Conservation (phyloP, 2,888 invertebrate species). For the Hipparchia semele region DNA sequence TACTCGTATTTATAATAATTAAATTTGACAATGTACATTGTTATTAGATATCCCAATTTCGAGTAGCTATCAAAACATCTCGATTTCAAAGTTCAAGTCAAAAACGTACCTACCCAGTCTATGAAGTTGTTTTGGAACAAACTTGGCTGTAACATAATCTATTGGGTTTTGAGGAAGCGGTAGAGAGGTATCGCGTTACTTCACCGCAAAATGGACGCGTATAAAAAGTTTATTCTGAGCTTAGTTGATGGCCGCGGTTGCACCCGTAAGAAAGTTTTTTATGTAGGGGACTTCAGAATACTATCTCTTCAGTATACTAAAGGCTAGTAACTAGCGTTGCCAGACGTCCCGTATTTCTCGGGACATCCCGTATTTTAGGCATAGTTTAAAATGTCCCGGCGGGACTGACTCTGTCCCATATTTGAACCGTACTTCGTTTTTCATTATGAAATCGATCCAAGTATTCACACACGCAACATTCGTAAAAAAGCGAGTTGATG, state of each 20-base stretch:
- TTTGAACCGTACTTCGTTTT: too few species aligned
- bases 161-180: slow-evolving; percentile 53
- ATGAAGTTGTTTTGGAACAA: slow-evolving; percentile 22
- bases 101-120: not conserved
- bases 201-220: slow-evolving; percentile 40
- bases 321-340: too few species aligned
- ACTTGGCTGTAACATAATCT: slow-evolving; percentile 44
- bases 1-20: too few species aligned
- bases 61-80: slow-evolving; percentile 30
- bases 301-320: too few species aligned
- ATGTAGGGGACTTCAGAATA: not conserved
- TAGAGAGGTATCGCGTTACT: slow-evolving; percentile 44
- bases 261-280: not conserved
- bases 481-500: too few species aligned
- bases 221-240: slow-evolving; percentile 13
- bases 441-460: too few species aligned
- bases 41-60: slow-evolving; percentile 6
- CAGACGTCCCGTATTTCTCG: too few species aligned
- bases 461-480: too few species aligned
- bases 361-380: too few species aligned
- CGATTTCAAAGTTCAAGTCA: slow-evolving; percentile 27
- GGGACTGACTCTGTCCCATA: too few species aligned
- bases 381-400: too few species aligned
- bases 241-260: not conserved
- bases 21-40: not conserved